phyloP scores from a whole-genome alignment of 2,797 vertebrate species.

The Ctenopoma multispine region DNA sequence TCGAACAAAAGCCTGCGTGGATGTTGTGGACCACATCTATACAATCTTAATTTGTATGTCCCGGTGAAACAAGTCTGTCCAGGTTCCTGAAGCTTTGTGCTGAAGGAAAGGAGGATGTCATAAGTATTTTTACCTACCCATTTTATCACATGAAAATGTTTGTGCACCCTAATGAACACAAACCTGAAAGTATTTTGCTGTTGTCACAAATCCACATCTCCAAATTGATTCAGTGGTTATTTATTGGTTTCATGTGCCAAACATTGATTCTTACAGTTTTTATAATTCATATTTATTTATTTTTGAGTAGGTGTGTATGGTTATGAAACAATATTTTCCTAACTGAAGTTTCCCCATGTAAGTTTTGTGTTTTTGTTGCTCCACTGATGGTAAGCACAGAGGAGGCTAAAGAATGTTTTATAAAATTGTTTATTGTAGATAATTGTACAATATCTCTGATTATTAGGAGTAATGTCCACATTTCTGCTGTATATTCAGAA shows the following conservation, averaged over 20 bases:
- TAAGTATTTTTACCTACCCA: constrained; percentile 50
- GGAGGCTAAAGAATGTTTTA: constrained; percentile 78
- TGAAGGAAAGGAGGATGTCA: constrained; percentile 28
- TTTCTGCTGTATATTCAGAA: constrained; percentile 84
- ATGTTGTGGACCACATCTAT: constrained; percentile 25
- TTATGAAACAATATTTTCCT: constrained; percentile 72
- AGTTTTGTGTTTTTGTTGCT: constrained; percentile 64
- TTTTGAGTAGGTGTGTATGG: constrained; percentile 74
- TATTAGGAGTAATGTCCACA: constrained; percentile 83
- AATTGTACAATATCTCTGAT: constrained; percentile 84
- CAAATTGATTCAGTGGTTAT: constrained; percentile 52
- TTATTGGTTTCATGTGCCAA: constrained; percentile 76
- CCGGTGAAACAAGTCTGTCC: constrained; percentile 20
- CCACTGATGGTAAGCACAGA: constrained; percentile 65
- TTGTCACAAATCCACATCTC: constrained; percentile 53
- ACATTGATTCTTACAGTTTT: constrained; percentile 77
- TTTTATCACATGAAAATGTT: constrained; percentile 71
- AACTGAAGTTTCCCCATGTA: constrained; percentile 53
- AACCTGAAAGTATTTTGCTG: constrained; percentile 42
- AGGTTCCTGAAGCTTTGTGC: constrained; percentile 18
- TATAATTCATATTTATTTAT: constrained; percentile 84
- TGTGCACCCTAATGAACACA: constrained; percentile 54
- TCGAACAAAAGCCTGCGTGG: constrained; percentile 21
- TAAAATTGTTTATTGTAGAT: constrained; percentile 86
- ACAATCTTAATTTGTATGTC: constrained; percentile 26